phyloP scores from a whole-genome alignment of 2,888 invertebrate species.

The Selenia dentaria region DNA sequence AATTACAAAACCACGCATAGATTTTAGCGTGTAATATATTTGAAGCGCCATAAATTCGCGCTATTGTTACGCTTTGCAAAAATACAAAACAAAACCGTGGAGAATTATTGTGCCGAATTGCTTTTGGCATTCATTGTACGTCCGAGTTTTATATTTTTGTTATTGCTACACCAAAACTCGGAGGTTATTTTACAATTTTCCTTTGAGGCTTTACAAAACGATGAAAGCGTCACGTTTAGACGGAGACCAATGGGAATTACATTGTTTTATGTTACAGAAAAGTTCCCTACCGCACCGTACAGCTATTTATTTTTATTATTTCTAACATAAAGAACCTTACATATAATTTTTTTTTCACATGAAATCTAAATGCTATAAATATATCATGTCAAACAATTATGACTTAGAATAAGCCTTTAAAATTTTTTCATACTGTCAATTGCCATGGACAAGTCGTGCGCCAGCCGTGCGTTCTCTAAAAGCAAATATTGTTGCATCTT shows the following conservation, averaged over 20 bases:
- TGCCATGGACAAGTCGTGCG: too few species aligned
- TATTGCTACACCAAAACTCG: constrained; percentile 9
- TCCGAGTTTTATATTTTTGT: constrained; percentile 10
- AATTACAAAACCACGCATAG: constrained; percentile 4
- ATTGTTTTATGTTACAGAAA: background rate
- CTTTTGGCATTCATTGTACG: constrained; percentile 24
- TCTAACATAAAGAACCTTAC: too few species aligned
- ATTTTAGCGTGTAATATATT: constrained; percentile 6
- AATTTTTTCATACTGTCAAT: too few species aligned
- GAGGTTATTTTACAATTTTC: constrained; percentile 2
- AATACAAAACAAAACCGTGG: constrained; percentile 21
- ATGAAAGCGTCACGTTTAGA: background rate
- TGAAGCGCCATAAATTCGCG: constrained; percentile 11
- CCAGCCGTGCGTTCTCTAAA: too few species aligned
- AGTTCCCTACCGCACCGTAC: background rate
- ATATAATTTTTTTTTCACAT: too few species aligned
- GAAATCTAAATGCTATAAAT: too few species aligned
- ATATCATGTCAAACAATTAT: too few species aligned
- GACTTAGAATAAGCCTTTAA: too few species aligned
- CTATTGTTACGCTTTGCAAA: constrained; percentile 16
- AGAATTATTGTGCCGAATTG: constrained; percentile 25
- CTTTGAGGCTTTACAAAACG: background rate
- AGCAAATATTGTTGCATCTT: too few species aligned
- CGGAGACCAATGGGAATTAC: background rate
- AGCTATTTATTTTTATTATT: background rate